Evolutionary conservation across 2,113 vertebrate species (phyloP), one percentile per base, ranked within the genome.

Genomic region (Tetraodon nigroviridis): DNA sequence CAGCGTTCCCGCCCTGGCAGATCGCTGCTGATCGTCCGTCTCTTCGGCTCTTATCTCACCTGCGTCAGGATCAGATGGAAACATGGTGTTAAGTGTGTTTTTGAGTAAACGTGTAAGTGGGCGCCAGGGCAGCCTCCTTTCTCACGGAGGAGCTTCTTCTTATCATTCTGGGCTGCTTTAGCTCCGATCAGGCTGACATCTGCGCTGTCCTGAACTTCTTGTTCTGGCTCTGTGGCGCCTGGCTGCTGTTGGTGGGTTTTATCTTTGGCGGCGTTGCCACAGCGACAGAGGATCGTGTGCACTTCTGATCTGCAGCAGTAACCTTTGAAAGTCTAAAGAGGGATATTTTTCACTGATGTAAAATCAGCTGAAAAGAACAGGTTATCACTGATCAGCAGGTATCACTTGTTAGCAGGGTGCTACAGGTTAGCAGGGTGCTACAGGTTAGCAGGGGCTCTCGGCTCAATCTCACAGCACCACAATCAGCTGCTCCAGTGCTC

Each of bases 81-180:
- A 24, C 22, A 3, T 24, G 2, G 17, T 0, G 58, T 44, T 44
- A 15, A 4, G 41, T 15, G 41, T 14, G 56, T 73, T 69, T 63
- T 50, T 54, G 63, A 51, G 52, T 55, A 40, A 52, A 55, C 56
- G 19, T 60, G 22, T 24, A 24, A 24, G 22, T 24, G 22, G 51
- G 47, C 53, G 67, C 67, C 67, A 68, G 53, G 44, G 62, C 47
- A 64, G 54, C 19, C 42, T 68, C 29, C 62, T 27, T 67, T 18
- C 52, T 69, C 22, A 50, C 40, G 17, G 51, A 37, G 19, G 64
- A 57, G 54, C 58, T 64, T 64, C 65, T 37, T 14, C 56, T 79
- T 76, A 84, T 85, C 77, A 51, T 61, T 58, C 67, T 14, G 57
- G 57, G 72, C 64, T 63, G 80, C 70, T 66, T 73, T 37, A 37